A percentile compares a stretch with the other conserved stretches of the same genome.
These are phyloP conservation scores for Zaprionus gabonicus DNA, from an alignment of 1,140 invertebrate species.

Conservation along the genomic window DNA sequence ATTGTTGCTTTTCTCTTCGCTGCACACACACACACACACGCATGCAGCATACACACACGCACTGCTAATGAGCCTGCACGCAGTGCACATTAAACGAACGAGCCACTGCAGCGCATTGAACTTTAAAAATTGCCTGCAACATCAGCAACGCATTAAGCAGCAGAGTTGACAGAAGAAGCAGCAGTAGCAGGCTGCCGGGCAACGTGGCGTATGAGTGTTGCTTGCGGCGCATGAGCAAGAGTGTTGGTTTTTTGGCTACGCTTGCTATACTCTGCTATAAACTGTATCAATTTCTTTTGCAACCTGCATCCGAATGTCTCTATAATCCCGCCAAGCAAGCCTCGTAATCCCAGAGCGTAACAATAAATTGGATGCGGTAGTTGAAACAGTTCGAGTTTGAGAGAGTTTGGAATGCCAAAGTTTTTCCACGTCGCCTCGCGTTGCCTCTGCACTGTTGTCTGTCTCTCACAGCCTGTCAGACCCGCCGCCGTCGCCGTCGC, in stretches of 20 bases:
- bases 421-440: background rate
- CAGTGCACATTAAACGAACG: conserved; percentile 24
- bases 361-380: conserved; percentile 70
- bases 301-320: conserved; percentile 11
- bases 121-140: conserved; percentile 40
- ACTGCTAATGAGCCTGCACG: conserved; percentile 37
- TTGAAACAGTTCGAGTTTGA: conserved; percentile 40
- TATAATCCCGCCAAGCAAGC: conserved; percentile 16
- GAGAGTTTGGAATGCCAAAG: conserved; percentile 12
- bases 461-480: conserved; percentile 47
- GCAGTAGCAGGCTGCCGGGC: background rate
- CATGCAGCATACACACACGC: conserved; percentile 12
- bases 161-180: background rate
- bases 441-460: background rate
- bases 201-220: background rate
- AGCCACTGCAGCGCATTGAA: conserved; percentile 59
- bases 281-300: conserved; percentile 8
- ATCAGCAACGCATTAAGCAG: conserved; percentile 13
- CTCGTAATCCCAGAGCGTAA: conserved; percentile 60
- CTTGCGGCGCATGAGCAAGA: background rate
- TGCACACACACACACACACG: background rate
- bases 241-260: background rate
- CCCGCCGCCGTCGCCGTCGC: conserved; percentile 9
- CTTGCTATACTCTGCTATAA: background rate
- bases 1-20: conserved; percentile 10